Evolutionary conservation across 2,888 invertebrate genomes (phyloP), one percentile per base, ranked within the genome.

Genomic region (Cremastinae sp.): DNA sequence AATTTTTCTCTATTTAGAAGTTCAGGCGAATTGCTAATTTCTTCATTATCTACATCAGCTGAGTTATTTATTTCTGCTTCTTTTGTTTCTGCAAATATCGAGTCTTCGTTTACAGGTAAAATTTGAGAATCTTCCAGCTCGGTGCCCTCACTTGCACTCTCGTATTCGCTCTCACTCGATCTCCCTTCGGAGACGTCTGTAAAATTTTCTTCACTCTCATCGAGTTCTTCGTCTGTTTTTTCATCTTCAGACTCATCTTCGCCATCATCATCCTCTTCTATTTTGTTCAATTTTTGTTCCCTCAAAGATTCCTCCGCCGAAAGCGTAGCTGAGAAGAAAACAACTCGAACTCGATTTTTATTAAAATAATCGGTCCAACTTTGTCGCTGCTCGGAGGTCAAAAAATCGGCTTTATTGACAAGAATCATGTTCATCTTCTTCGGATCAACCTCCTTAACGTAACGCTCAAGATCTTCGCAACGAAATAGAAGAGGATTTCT

Each of bases 401-500:
- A 92, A 85, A 96, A 94, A 90, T 99, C 99, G 0, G 99, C 96
- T 89, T 99, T 99, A 90, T 99, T 99, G 20, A 99, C 91, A 35
- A 99, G 91, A 37, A 99, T 92, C 86, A 98, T 91, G 87, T 95
- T 96, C 75, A 93, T 90, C 88, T 97, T 97, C 14, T 91, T 88
- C 0, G 90, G 81, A 80, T 94, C 92, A 0, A 96, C 92, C 90
- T 97, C 96, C 79, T 93, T 93, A 0, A 96, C 96, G 87, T 97
- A 98, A 12, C 90, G 90, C 83, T 98, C 98, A 65, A 99, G 91
- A 90, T 99, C 99, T 84, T 94, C 93, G 90, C 97, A 98, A 65
- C 97, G 94, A 85, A 97, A 98, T 5, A 99, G 90, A 55, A 98
- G 90, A 0, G 99, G 99, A 91, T 99, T 98, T 80, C 99, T 92